Percentiles rank a stretch among this genome's conserved stretches.
Evolutionary conservation across 2,888 invertebrate species (phyloP).

Genomic region (Apodemia mormo): DNA sequence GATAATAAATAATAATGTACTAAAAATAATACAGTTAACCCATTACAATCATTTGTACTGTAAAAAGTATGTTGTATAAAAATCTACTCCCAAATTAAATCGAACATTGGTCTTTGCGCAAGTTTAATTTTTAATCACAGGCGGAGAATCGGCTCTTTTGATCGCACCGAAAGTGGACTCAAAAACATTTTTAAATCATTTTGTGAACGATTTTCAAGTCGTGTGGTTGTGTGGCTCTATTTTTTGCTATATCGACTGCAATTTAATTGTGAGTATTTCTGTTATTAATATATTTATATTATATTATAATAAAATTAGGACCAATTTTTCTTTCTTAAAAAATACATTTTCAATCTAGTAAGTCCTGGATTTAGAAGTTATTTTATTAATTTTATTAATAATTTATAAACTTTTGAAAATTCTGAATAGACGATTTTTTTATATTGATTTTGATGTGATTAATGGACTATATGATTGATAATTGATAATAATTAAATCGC

Average conservation of each 20-base stretch:
- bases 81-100: not conserved
- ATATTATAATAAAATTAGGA: no score
- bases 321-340: no score
- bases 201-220: not conserved
- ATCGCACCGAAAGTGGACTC: not conserved
- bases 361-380: no score
- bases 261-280: not conserved
- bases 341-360: no score
- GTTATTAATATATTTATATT: no score
- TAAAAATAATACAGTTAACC: not conserved
- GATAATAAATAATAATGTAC: not conserved
- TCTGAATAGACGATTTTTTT: no score
- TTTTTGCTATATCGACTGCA: not conserved
- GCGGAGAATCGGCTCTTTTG: constrained; percentile 1
- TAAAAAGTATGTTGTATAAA: not conserved
- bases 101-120: not conserved
- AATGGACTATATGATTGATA: no score
- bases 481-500: no score
- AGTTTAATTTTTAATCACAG: constrained; percentile 1
- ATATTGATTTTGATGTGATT: no score
- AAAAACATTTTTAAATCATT: constrained; percentile 6
- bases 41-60: not conserved
- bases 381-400: no score
- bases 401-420: no score
- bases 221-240: not conserved